Conservation (phyloP, 1,140 invertebrate genomes). For the Amyelois transitella region DNA sequence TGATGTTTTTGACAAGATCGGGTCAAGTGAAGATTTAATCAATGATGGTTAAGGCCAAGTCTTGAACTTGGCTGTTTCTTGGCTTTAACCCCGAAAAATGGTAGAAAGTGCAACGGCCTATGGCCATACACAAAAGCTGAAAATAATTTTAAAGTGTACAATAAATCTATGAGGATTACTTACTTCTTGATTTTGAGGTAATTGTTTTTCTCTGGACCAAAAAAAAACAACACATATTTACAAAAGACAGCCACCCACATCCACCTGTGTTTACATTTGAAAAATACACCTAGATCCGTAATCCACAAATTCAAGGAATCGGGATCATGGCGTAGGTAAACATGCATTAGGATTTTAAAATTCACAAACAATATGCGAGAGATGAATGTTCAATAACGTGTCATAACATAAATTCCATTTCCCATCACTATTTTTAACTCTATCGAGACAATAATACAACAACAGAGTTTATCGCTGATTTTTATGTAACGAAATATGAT, state of each 20-base stretch:
- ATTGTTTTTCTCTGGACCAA: too few relatives aligned
- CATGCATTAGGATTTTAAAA: background rate
- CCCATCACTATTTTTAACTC: background rate
- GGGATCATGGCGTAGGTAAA: background rate
- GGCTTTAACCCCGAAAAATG: background rate
- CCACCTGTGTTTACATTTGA: background rate
- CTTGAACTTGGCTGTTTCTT: background rate
- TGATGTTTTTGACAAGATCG: background rate
- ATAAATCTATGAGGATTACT: background rate
- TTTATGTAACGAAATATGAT: background rate
- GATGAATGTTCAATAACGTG: background rate
- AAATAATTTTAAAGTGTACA: background rate
- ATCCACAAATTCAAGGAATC: background rate
- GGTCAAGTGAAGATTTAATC: background rate
- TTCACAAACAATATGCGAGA: background rate
- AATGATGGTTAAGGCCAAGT: background rate
- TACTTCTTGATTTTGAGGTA: background rate
- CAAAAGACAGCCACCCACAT: too few relatives aligned
- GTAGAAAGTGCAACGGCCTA: background rate
- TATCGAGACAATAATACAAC: too few relatives aligned
- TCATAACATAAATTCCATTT: background rate
- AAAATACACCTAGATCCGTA: background rate
- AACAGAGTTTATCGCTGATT: too few relatives aligned
- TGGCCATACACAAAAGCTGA: background rate
- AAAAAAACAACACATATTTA: background rate